Evolutionary conservation across 2,888 invertebrate genomes (phyloP).

Genomic region (Protodeltote pygarga): DNA sequence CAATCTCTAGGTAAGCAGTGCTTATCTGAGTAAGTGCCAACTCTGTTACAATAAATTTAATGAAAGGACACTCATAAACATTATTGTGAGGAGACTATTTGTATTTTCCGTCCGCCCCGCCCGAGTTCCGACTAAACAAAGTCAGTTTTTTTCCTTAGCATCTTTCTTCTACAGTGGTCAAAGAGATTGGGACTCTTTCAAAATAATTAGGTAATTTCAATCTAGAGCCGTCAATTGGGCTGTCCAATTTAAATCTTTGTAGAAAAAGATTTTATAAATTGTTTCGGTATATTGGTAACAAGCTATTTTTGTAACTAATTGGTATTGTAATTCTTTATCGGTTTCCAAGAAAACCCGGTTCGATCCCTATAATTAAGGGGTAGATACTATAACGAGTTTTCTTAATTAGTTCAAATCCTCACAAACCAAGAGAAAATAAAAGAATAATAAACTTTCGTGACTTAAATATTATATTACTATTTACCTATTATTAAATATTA

Average conservation of each 20-base stretch:
- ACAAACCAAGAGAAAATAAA: no score
- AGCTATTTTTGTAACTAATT: background rate
- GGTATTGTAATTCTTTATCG: conserved; percentile 1
- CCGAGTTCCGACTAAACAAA: conserved; percentile 52
- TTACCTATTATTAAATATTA: no score
- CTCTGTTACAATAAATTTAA: conserved; percentile 43
- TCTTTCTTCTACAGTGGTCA: conserved; percentile 53
- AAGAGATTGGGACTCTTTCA: conserved; percentile 47
- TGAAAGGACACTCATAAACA: conserved; percentile 48
- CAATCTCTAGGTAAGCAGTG: conserved; percentile 27
- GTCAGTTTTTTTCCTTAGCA: conserved; percentile 49
- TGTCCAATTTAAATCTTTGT: conserved; percentile 45
- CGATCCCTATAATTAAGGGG: no score
- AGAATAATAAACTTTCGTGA: no score
- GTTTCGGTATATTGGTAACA: background rate
- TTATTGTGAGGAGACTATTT: conserved; percentile 45
- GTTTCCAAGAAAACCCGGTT: background rate
- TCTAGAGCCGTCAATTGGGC: conserved; percentile 44
- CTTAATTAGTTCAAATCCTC: no score
- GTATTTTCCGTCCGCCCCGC: conserved; percentile 43
- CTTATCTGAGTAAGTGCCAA: conserved; percentile 31
- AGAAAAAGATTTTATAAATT: conserved; percentile 29
- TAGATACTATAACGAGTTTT: no score
- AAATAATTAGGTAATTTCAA: conserved; percentile 57
- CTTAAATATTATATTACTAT: no score